Evolutionary conservation across 2,113 vertebrate genomes (phyloP).

Genomic region (Siniperca knerii): DNA sequence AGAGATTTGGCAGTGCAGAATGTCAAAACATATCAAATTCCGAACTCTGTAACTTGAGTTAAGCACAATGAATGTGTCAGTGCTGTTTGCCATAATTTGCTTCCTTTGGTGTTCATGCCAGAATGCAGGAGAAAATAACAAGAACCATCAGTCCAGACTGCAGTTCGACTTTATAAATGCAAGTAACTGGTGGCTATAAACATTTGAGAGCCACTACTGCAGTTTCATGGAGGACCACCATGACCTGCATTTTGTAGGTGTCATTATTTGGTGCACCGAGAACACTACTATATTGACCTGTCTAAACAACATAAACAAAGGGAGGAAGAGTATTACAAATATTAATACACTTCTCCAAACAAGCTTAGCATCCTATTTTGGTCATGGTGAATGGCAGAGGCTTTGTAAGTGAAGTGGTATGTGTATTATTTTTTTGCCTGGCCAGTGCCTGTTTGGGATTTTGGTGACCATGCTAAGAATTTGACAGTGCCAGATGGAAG

Average conservation of each 20-base stretch:
- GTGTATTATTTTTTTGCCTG: neutral
- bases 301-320: conserved; percentile 11
- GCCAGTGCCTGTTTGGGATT: conserved; percentile 8
- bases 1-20: conserved; percentile 45
- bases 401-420: conserved; percentile 15
- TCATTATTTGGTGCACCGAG: neutral
- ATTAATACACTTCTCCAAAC: conserved; percentile 7
- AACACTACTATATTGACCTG: neutral
- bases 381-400: conserved; percentile 4
- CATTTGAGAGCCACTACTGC: neutral
- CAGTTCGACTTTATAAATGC: neutral
- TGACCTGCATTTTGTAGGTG: conserved; percentile 6
- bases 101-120: conserved; percentile 34
- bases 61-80: conserved; percentile 61
- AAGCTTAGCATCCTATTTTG: conserved; percentile 4
- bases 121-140: conserved; percentile 19
- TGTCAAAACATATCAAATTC: conserved; percentile 66
- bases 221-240: neutral
- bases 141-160: conserved; percentile 24
- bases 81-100: conserved; percentile 53
- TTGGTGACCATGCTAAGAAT: conserved; percentile 14
- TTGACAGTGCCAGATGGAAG: conserved; percentile 20
- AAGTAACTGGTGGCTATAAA: neutral
- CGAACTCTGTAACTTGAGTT: conserved; percentile 39
- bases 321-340: neutral